phyloP scores from a whole-genome alignment of 92 coral and sea anemone species.

The Zoanthus sociatus region DNA sequence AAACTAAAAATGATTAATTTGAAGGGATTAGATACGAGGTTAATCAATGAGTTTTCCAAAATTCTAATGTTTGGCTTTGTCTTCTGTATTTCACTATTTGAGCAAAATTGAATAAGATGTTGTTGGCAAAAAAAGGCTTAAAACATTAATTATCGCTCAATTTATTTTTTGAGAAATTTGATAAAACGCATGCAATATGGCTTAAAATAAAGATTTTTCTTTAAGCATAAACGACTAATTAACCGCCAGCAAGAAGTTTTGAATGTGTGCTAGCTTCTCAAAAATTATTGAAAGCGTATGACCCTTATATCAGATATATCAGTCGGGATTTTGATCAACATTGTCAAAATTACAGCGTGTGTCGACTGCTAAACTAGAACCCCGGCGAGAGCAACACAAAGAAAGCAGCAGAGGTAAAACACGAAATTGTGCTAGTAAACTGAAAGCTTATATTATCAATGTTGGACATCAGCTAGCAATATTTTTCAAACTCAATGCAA shows the following conservation, averaged over 20 bases:
- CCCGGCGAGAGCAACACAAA: neutral
- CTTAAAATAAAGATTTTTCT: neutral
- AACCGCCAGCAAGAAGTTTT: neutral
- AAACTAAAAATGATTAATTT: neutral
- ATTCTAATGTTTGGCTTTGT: neutral
- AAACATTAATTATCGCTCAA: neutral
- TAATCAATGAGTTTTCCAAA: neutral
- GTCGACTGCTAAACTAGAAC: neutral
- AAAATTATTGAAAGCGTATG: neutral
- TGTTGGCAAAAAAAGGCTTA: neutral
- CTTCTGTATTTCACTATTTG: neutral
- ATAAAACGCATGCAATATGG: neutral
- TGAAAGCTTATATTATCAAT: neutral
- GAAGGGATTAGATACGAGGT: conserved; percentile 15
- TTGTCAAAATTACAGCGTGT: neutral
- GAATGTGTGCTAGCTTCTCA: neutral
- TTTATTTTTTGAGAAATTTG: neutral
- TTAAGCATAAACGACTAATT: neutral
- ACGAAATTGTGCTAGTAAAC: neutral
- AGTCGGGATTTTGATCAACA: neutral
- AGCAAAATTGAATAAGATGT: neutral
- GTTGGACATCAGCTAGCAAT: neutral
- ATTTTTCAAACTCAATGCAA: neutral
- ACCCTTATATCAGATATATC: neutral
- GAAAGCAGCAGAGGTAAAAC: neutral